phyloP scores from a whole-genome alignment of 92 coral and sea anemone species.

The Actinostola sp. region DNA sequence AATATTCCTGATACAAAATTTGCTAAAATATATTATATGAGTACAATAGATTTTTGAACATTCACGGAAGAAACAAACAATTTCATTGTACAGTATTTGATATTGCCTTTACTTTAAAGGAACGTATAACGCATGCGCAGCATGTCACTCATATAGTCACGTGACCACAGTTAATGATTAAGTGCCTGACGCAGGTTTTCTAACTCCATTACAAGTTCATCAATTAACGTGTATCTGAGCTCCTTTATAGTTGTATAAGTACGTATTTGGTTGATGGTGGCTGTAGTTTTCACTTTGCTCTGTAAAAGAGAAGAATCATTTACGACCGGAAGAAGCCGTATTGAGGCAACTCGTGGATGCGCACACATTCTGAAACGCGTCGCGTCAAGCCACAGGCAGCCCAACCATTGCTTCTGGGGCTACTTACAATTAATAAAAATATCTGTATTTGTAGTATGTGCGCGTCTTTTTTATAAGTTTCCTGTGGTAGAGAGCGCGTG shows the following conservation, averaged over 20 bases:
- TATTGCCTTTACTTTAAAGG: slow-evolving; percentile 38
- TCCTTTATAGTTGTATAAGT: background rate
- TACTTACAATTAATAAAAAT: too few relatives aligned
- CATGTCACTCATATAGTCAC: slow-evolving; percentile 23
- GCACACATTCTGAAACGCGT: background rate
- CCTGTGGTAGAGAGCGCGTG: too few relatives aligned
- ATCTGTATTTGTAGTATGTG: too few relatives aligned
- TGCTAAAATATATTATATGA: too few relatives aligned
- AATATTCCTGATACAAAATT: too few relatives aligned
- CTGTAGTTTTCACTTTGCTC: background rate
- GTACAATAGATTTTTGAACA: too few relatives aligned
- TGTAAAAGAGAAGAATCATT: too few relatives aligned
- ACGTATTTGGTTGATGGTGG: background rate
- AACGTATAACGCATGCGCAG: slow-evolving; percentile 24
- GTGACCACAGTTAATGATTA: slow-evolving; percentile 3
- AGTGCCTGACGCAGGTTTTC: background rate
- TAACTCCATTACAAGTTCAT: background rate
- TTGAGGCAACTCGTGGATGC: background rate
- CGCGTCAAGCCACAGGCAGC: background rate
- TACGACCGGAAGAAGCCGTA: background rate
- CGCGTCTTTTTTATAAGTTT: too few relatives aligned
- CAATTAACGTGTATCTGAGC: background rate
- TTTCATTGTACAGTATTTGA: too few relatives aligned
- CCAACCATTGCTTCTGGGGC: background rate
- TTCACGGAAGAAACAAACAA: too few relatives aligned